phyloP scores from a whole-genome alignment of 2,888 invertebrate genomes.

The Oscheius sp. region DNA sequence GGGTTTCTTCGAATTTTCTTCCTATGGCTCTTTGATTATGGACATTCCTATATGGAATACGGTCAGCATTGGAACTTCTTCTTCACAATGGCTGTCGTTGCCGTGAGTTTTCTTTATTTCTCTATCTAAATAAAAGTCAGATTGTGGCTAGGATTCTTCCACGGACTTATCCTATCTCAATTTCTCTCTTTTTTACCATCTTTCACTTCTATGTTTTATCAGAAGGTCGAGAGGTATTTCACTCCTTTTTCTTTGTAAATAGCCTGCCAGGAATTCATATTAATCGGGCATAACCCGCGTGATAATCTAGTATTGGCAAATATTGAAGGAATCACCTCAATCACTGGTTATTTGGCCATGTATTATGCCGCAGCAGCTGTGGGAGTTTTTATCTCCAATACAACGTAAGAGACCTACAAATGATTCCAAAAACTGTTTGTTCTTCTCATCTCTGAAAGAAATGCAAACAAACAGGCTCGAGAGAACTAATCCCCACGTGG shows the following conservation, averaged over 20 bases:
- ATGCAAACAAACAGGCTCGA: background rate
- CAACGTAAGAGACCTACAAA: constrained; percentile 31
- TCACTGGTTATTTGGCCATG: constrained; percentile 84
- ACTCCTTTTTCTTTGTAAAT: background rate
- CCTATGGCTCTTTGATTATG: constrained; percentile 79
- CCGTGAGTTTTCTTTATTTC: constrained; percentile 17
- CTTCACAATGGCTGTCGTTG: constrained; percentile 84
- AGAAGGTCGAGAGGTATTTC: background rate
- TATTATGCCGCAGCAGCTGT: constrained; percentile 78
- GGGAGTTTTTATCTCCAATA: constrained; percentile 43
- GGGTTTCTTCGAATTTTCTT: constrained; percentile 72
- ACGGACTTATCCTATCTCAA: background rate
- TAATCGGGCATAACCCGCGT: constrained; percentile 40
- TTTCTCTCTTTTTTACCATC: background rate
- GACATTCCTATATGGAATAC: constrained; percentile 89
- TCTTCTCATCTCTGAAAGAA: background rate
- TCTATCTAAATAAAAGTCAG: background rate
- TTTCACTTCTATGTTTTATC: background rate
- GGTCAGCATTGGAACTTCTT: constrained; percentile 99
- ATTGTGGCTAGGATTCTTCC: background rate
- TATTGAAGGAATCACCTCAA: constrained; percentile 87
- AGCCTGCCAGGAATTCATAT: constrained; percentile 41
- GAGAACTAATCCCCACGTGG: background rate
- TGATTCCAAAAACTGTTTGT: background rate
- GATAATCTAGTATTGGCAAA: constrained; percentile 80